A percentile compares a stretch with the other conserved stretches of the same genome.
Evolutionary conservation across 2,888 invertebrate genomes (phyloP).

Genomic region (Darwinula stevensoni): DNA sequence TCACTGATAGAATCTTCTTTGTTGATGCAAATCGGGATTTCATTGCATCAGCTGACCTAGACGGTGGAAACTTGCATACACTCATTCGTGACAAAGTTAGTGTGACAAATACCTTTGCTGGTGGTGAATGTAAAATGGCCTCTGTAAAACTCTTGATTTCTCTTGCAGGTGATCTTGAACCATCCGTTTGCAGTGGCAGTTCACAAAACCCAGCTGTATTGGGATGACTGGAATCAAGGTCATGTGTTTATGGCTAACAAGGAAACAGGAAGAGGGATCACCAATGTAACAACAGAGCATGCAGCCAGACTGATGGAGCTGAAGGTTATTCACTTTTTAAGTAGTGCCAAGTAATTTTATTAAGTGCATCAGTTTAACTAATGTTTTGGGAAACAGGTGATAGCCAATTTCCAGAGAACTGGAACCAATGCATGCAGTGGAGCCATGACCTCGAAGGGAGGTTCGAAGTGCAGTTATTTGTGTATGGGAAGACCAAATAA

Average conservation of each 20-base stretch:
- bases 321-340: too few species aligned
- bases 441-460: background rate
- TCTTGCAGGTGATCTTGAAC: slow-evolving; percentile 27
- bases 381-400: background rate
- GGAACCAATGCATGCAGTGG: background rate
- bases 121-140: slow-evolving; percentile 9
- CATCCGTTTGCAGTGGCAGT: slow-evolving; percentile 67
- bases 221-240: slow-evolving; percentile 64
- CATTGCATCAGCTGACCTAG: slow-evolving; percentile 40
- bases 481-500: slow-evolving; percentile 43
- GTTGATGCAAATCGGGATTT: slow-evolving; percentile 55
- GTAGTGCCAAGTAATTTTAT: too few species aligned
- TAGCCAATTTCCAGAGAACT: too few species aligned
- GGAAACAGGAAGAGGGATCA: slow-evolving; percentile 31
- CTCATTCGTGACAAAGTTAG: slow-evolving; percentile 30
- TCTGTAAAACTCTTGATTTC: slow-evolving; percentile 5
- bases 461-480: slow-evolving; percentile 29
- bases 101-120: too few species aligned
- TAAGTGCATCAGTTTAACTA: too few species aligned
- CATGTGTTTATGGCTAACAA: slow-evolving; percentile 51
- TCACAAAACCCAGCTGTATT: slow-evolving; percentile 53
- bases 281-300: slow-evolving; percentile 22
- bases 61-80: slow-evolving; percentile 33
- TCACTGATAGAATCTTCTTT: slow-evolving; percentile 53
- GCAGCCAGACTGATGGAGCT: slow-evolving; percentile 48